Base-by-base conservation (phyloP, 2,113 vertebrate genomes). In the Sinocyclocheilus anophthalmus region DNA sequence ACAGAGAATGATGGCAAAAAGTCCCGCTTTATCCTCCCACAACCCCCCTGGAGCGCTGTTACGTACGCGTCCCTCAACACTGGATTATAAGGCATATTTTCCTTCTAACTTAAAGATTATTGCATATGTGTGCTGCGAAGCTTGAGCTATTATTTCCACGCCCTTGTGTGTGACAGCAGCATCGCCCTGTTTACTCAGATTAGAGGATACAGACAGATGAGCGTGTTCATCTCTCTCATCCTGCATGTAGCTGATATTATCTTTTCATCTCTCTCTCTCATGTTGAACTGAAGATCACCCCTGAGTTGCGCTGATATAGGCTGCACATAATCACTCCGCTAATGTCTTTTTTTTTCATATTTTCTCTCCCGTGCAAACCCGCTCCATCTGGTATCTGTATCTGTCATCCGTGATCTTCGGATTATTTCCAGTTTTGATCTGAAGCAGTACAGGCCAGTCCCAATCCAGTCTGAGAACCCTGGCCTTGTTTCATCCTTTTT, bases 341-440 rank as follows among this genome's bases (percentile, higher is more conserved):
- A 80, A 78, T 80, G 80, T 82, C 24, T 88, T 83, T 77, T 78
- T 84, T 88, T 84, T 88, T 75, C 12, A 82, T 80, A 75, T 83
- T 24, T 65, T 24, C 57, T 8, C 37, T 76, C 65, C n/a, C 83
- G 48, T 48, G 57, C 76, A 88, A 86, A 86, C 69, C 50, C 61
- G 14, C 76, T 85, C 88, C 87, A 87, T 86, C 86, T 89, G 86
- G 78, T 83, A 70, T 76, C 85, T 89, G 78, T 76, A 83, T 83
- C 59, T 76, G 22, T 85, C 72, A 20, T 79, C 22, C 53, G 37
- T 61, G 70, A 70, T 79, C 59, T 72, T 69, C 22, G 57, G 77
- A 85, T 88, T 87, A 83, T 63, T 65, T 72, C 22, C 42, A 48
- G 48, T 87, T 50, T 53, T 77, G 61, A 81, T 85, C 70, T 11